Conservation (phyloP, 2,113 vertebrate species). For the Dryoscopus gambensis region DNA sequence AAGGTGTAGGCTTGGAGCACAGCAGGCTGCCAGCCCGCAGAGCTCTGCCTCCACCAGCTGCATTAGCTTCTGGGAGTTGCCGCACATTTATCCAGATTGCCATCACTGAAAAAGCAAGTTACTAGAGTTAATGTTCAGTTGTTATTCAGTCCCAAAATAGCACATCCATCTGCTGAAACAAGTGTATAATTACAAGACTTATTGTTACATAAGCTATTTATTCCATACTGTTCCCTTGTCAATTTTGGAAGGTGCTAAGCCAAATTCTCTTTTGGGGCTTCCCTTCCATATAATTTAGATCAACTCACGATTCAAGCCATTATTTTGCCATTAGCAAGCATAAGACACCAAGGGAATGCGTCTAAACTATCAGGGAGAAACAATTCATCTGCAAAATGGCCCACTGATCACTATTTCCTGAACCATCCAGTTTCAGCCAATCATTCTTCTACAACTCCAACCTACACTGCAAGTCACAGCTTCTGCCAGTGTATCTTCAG, state of each 20-base stretch:
- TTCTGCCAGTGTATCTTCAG: not conserved
- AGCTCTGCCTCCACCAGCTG: slow-evolving; percentile 30
- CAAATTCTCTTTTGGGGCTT: not conserved
- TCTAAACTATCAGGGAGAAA: not conserved
- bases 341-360: not conserved
- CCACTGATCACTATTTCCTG: not conserved
- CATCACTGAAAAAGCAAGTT: not conserved
- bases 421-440: not conserved
- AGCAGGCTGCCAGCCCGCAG: not conserved
- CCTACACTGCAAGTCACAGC: not conserved
- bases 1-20: slow-evolving; percentile 39
- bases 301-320: not conserved
- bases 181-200: slow-evolving; percentile 19
- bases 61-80: not conserved
- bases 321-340: not conserved
- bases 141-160: slow-evolving; percentile 41
- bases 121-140: slow-evolving; percentile 33
- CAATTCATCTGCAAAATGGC: not conserved
- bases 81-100: slow-evolving; percentile 16
- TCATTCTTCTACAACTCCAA: not conserved
- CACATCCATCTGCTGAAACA: slow-evolving; percentile 32
- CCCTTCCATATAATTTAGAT: not conserved
- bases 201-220: slow-evolving; percentile 29
- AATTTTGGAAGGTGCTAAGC: slow-evolving; percentile 2
- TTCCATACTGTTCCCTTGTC: not conserved